These are phyloP conservation scores for Gymnoscopelus braueri DNA, from an alignment of 2,797 vertebrate genomes.

Conservation along the genomic window DNA sequence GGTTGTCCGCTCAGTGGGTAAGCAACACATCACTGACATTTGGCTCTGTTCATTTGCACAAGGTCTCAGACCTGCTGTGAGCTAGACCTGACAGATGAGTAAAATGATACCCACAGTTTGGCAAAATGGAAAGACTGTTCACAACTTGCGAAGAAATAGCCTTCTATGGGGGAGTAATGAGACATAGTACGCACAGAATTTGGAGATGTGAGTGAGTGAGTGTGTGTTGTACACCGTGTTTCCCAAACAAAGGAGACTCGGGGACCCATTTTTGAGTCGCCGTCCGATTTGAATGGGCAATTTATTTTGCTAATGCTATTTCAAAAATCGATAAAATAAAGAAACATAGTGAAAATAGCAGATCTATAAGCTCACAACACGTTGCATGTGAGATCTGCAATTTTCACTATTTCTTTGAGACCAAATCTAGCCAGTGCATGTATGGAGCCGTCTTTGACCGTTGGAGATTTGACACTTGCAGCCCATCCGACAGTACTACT, in stretches of 20 bases:
- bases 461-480: neutral
- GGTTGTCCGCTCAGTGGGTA: conserved; percentile 70
- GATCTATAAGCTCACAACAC: too few species aligned
- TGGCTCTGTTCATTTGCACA: conserved; percentile 68
- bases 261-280: conserved; percentile 1
- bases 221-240: neutral
- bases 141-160: conserved; percentile 26
- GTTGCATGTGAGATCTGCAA: too few species aligned
- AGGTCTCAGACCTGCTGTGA: conserved; percentile 62
- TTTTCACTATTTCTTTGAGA: too few species aligned
- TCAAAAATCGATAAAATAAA: too few species aligned
- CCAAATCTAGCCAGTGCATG: too few species aligned
- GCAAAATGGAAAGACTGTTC: conserved; percentile 49
- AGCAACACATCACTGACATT: conserved; percentile 71
- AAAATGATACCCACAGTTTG: conserved; percentile 44
- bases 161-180: conserved; percentile 24
- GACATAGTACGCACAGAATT: conserved; percentile 18
- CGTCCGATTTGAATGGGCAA: neutral
- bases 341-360: too few species aligned
- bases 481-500: conserved; percentile 8
- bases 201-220: conserved; percentile 19
- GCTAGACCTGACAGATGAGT: conserved; percentile 49
- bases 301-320: too few species aligned
- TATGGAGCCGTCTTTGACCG: neutral
- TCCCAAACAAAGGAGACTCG: neutral